phyloP scores from a whole-genome alignment of 2,888 invertebrate genomes.

The Meloe dianella region DNA sequence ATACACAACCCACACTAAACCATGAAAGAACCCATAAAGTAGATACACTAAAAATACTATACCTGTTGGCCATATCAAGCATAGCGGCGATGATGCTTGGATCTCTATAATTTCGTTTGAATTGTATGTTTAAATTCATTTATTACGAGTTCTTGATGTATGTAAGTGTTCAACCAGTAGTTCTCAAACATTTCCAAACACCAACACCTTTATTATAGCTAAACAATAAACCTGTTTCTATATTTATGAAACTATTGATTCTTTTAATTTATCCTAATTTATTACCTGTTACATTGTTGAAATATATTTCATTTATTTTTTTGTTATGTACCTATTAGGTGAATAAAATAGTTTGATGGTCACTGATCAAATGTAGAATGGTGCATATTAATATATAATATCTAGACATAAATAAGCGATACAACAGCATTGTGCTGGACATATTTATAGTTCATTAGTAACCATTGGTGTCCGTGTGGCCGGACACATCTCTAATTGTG shows the following conservation, averaged over 20 bases:
- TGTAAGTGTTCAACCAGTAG: conserved; percentile 40
- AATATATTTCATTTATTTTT: not conserved
- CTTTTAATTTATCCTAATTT: not conserved
- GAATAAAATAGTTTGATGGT: conserved; percentile 27
- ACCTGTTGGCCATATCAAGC: conserved; percentile 32
- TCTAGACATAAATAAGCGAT: conserved; percentile 58
- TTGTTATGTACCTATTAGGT: not conserved
- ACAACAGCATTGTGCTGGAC: conserved; percentile 57
- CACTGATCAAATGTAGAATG: conserved; percentile 22
- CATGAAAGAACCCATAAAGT: conserved; percentile 23
- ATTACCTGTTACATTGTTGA: not conserved
- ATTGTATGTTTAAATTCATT: conserved; percentile 49
- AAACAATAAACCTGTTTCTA: not conserved
- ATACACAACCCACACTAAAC: conserved; percentile 28
- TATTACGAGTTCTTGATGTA: conserved; percentile 43
- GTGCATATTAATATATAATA: conserved; percentile 58
- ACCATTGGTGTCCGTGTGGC: conserved; percentile 57
- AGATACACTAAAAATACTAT: conserved; percentile 20
- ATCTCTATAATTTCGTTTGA: conserved; percentile 49
- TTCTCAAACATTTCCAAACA: conserved; percentile 30
- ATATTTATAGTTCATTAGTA: conserved; percentile 61
- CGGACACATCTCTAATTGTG: conserved; percentile 60
- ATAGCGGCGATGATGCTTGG: conserved; percentile 45
- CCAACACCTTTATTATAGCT: not conserved
- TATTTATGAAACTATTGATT: not conserved